Conservation (phyloP, 2,797 vertebrate genomes). For the Hyperoplus immaculatus region DNA sequence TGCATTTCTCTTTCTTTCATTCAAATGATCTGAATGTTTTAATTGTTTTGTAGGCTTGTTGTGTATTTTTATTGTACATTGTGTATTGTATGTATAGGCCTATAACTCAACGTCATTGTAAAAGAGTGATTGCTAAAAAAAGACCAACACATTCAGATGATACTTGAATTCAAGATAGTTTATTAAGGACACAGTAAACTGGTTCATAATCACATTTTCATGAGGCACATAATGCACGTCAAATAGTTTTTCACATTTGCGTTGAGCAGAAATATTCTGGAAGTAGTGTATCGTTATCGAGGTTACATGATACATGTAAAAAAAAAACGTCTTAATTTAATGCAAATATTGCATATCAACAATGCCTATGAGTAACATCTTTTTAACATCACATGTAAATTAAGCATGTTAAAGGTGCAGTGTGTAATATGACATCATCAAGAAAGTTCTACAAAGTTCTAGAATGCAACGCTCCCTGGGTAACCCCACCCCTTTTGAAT, state of each 20-base stretch:
- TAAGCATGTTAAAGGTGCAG: too few relatives aligned
- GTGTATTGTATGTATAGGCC: too few relatives aligned
- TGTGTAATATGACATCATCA: too few relatives aligned
- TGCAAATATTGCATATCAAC: not conserved
- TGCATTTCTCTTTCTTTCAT: too few relatives aligned
- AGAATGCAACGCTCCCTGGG: too few relatives aligned
- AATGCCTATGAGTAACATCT: not conserved
- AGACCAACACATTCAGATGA: not conserved
- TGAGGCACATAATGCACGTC: constrained; percentile 15
- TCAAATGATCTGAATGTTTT: too few relatives aligned
- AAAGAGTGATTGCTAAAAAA: not conserved
- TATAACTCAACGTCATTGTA: too few relatives aligned
- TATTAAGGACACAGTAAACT: not conserved
- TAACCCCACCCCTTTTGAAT: too few relatives aligned
- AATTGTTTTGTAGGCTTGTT: too few relatives aligned
- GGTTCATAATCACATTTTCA: not conserved
- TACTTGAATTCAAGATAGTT: not conserved
- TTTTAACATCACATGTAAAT: not conserved
- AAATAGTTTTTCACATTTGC: constrained; percentile 40
- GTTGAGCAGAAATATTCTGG: constrained; percentile 35
- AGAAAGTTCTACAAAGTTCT: too few relatives aligned
- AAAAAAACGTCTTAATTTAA: not conserved
- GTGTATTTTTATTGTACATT: too few relatives aligned
- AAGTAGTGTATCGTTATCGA: not conserved
- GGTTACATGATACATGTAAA: constrained; percentile 32